These are phyloP conservation scores for Apeira syringaria DNA, from an alignment of 2,888 invertebrate species.

Conservation along the genomic window DNA sequence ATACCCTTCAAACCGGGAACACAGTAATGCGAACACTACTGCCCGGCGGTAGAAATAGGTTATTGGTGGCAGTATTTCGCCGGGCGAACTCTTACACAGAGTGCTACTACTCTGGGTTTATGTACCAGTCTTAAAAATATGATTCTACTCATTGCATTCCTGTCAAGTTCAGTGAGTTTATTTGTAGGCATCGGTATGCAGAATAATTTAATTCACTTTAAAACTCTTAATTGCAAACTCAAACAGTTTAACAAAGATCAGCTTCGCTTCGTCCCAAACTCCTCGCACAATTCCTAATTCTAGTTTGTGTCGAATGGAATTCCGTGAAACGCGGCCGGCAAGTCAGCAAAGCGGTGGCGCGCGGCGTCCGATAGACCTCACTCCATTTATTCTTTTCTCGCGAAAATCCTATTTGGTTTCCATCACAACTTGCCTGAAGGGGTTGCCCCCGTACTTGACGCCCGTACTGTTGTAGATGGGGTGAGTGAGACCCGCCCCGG, in stretches of 20 bases:
- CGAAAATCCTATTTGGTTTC: constrained; percentile 80
- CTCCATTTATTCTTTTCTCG: constrained; percentile 72
- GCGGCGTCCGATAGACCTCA: constrained; percentile 54
- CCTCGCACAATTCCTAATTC: constrained; percentile 29
- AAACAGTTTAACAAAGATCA: constrained; percentile 48
- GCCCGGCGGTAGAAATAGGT: too few species aligned
- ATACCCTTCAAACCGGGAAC: too few species aligned
- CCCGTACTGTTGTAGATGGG: constrained; percentile 29
- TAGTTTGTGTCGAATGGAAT: constrained; percentile 29
- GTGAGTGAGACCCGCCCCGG: constrained; percentile 18
- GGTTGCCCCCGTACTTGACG: constrained; percentile 45
- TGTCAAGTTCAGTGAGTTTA: too few species aligned
- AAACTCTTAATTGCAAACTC: constrained; percentile 40
- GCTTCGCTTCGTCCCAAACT: constrained; percentile 31
- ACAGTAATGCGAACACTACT: too few species aligned
- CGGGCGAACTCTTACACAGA: too few species aligned
- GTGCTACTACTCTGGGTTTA: too few species aligned
- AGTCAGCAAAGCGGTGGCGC: constrained; percentile 53
- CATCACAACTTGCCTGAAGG: constrained; percentile 77
- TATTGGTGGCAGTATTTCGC: too few species aligned
- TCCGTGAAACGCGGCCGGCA: constrained; percentile 35
- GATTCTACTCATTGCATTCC: too few species aligned
- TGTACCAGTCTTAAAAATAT: too few species aligned
- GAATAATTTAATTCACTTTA: constrained; percentile 35
- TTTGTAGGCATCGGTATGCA: too few species aligned